Percentiles rank a stretch among this genome's conserved stretches.
Conservation (phyloP, 2,888 invertebrate genomes). For the Ptilodon capucinus region DNA sequence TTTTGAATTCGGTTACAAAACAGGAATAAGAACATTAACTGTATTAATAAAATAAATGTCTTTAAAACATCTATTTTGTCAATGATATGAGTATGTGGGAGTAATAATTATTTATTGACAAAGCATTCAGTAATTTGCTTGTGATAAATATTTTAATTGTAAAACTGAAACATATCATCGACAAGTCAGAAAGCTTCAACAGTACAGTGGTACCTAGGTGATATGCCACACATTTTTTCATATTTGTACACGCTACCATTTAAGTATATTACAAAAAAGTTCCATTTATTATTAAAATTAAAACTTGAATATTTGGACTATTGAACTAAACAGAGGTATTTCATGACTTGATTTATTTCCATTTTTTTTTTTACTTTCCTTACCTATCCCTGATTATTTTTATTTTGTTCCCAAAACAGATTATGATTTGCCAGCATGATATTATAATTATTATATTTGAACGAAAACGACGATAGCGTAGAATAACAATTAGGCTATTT, state of each 20-base stretch:
- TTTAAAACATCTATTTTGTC: too few relatives aligned
- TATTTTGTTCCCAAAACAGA: conserved; percentile 75
- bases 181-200: conserved; percentile 6
- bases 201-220: conserved; percentile 63
- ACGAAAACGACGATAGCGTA: conserved; percentile 13
- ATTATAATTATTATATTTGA: conserved; percentile 22
- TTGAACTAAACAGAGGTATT: conserved; percentile 40
- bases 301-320: conserved; percentile 42
- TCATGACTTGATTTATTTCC: conserved; percentile 27
- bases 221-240: conserved; percentile 70
- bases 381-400: conserved; percentile 33
- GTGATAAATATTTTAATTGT: too few relatives aligned
- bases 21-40: too few relatives aligned
- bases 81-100: too few relatives aligned
- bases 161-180: too few relatives aligned
- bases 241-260: conserved; percentile 55
- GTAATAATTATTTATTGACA: too few relatives aligned
- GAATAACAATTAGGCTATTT: conserved; percentile 28
- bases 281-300: conserved; percentile 37
- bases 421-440: conserved; percentile 53
- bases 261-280: conserved; percentile 34
- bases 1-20: too few relatives aligned
- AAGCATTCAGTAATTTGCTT: too few relatives aligned
- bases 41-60: too few relatives aligned
- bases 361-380: conserved; percentile 17